Percentiles rank a stretch among this genome's conserved stretches.
Conservation (phyloP, 2,888 invertebrate genomes). For the Isotomurus palustris region DNA sequence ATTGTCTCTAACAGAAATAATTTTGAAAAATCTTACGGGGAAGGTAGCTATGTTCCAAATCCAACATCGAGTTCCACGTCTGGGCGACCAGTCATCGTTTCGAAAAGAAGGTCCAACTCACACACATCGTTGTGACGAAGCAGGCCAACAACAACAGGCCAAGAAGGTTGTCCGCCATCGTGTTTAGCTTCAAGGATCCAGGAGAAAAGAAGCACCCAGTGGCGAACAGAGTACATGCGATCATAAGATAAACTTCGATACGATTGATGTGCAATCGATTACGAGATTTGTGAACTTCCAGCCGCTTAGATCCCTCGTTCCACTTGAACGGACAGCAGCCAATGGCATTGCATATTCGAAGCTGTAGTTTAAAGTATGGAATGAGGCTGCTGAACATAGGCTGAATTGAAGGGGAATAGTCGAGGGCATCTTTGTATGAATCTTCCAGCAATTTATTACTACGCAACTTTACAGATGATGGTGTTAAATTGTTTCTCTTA, state of each 20-base stretch:
- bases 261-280: background rate
- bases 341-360: conserved; percentile 16
- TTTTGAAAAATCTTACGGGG: no score
- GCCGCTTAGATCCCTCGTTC: conserved; percentile 10
- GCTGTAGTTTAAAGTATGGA: conserved; percentile 17
- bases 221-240: conserved; percentile 9
- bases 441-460: no score
- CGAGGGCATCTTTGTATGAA: no score
- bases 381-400: conserved; percentile 24
- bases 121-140: conserved; percentile 7
- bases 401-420: no score
- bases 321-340: conserved; percentile 19
- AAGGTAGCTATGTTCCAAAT: conserved; percentile 13
- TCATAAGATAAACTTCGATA: conserved; percentile 2
- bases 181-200: conserved; percentile 6
- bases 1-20: no score
- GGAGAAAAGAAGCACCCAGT: conserved; percentile 10
- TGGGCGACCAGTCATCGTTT: conserved; percentile 10
- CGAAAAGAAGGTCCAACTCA: conserved; percentile 11
- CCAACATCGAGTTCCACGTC: conserved; percentile 12
- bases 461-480: no score
- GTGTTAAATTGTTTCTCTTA: no score
- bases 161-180: conserved; percentile 14
- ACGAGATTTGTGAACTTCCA: conserved; percentile 7
- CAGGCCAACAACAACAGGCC: conserved; percentile 22